Percentiles rank a stretch among this genome's conserved stretches.
Evolutionary conservation across 2,888 invertebrate species (phyloP).

Genomic region (Drosophila aldrichi): DNA sequence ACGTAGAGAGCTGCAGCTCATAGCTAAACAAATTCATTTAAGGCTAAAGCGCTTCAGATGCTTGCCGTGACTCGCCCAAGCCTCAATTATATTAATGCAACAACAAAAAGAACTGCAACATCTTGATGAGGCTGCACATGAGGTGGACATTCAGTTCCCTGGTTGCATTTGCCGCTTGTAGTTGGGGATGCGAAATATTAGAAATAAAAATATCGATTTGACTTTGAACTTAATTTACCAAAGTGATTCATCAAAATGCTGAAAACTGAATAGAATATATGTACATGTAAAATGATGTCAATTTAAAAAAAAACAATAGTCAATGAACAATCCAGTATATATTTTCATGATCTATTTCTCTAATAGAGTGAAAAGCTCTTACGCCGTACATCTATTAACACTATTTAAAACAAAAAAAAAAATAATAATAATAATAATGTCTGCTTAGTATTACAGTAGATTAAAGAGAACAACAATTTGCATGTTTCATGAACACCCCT

Average conservation of each 20-base stretch:
- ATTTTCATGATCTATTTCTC: too few species aligned
- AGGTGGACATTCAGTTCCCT: conserved; percentile 6
- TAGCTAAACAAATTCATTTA: not conserved
- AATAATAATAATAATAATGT: too few species aligned
- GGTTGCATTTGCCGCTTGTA: conserved; percentile 25
- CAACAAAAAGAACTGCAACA: not conserved
- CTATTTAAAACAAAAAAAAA: too few species aligned
- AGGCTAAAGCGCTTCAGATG: not conserved
- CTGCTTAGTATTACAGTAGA: not conserved
- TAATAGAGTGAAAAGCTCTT: too few species aligned
- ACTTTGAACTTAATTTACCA: not conserved
- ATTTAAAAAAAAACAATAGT: too few species aligned
- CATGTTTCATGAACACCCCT: not conserved
- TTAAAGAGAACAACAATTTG: not conserved
- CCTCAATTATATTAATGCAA: conserved; percentile 18
- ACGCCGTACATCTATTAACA: too few species aligned
- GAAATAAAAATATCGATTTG: not conserved
- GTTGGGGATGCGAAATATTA: not conserved
- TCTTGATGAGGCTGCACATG: not conserved
- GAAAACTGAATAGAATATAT: too few species aligned
- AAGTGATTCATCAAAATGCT: not conserved
- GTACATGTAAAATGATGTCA: too few species aligned
- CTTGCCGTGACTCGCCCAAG: not conserved
- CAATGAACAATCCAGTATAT: too few species aligned
- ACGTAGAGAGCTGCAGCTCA: too few species aligned